Evolutionary conservation across 2,113 vertebrate genomes (phyloP).

Genomic region (Lipotes vexillifer): DNA sequence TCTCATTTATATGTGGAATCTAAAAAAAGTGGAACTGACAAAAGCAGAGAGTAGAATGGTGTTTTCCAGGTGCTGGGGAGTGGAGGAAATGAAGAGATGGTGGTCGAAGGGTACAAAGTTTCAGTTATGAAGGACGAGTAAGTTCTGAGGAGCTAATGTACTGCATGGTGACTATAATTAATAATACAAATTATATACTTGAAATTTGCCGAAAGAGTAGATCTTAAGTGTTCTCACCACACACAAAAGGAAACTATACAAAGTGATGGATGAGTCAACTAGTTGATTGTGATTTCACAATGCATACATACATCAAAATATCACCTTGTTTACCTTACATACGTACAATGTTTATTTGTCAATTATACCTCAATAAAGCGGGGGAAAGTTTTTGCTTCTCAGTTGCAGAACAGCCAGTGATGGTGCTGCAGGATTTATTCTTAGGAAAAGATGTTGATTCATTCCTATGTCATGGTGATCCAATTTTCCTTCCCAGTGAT

Average conservation of each 20-base stretch:
- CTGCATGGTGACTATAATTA: background rate
- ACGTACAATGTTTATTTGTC: background rate
- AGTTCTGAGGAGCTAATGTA: background rate
- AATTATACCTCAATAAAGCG: background rate
- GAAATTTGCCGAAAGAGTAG: background rate
- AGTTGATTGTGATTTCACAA: background rate
- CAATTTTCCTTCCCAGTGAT: background rate
- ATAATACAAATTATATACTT: background rate
- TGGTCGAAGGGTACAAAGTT: background rate
- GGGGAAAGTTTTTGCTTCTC: background rate
- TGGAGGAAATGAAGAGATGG: background rate
- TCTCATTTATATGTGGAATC: too few species aligned
- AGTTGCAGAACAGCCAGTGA: background rate
- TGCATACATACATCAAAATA: background rate
- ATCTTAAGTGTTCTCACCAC: background rate
- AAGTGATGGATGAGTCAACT: background rate
- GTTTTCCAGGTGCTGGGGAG: background rate
- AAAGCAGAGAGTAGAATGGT: background rate
- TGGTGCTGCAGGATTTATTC: background rate
- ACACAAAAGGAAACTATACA: background rate
- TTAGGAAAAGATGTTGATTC: background rate
- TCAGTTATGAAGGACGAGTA: background rate
- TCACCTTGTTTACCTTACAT: background rate
- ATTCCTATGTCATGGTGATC: background rate
- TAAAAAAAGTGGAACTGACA: background rate